These are phyloP conservation scores for Aleiodes sp. DNA, from an alignment of 1,140 invertebrate species.

Conservation along the genomic window DNA sequence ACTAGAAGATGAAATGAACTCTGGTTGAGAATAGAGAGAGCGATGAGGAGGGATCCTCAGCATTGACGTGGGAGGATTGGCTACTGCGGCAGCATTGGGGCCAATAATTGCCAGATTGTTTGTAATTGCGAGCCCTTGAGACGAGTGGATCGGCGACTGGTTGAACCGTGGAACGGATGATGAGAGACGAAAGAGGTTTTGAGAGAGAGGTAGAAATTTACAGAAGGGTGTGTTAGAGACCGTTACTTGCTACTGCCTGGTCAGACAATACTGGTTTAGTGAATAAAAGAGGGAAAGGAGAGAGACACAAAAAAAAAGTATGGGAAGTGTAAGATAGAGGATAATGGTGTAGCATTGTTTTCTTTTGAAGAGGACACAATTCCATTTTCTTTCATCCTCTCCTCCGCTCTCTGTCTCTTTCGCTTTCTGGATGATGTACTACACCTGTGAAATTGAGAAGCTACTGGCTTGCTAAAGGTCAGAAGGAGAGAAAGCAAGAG, in stretches of 20 bases:
- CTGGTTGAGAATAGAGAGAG: background rate
- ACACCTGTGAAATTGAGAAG: slow-evolving; percentile 25
- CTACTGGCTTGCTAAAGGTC: slow-evolving; percentile 8
- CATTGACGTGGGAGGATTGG: slow-evolving; percentile 36
- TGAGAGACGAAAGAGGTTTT: background rate
- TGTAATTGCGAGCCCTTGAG: slow-evolving; percentile 61
- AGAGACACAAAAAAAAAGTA: background rate
- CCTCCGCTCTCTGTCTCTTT: too few relatives aligned
- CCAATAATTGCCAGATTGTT: slow-evolving; percentile 61
- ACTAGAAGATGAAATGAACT: background rate
- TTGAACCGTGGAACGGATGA: slow-evolving; percentile 18
- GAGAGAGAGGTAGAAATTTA: slow-evolving; percentile 30
- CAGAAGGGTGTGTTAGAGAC: slow-evolving; percentile 21
- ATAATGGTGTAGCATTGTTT: slow-evolving; percentile 36
- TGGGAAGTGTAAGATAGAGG: background rate
- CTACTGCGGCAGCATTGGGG: slow-evolving; percentile 24
- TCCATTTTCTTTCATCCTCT: slow-evolving; percentile 8
- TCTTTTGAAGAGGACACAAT: slow-evolving; percentile 28
- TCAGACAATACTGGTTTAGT: slow-evolving; percentile 32
- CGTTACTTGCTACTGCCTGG: slow-evolving; percentile 33
- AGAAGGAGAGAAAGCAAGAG: background rate
- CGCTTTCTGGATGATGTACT: slow-evolving; percentile 2
- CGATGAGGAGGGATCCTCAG: background rate
- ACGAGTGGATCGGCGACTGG: slow-evolving; percentile 41
- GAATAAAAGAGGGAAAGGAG: background rate